Conservation (phyloP, 2,797 vertebrate species). For the Phrynocephalus vlangalii region DNA sequence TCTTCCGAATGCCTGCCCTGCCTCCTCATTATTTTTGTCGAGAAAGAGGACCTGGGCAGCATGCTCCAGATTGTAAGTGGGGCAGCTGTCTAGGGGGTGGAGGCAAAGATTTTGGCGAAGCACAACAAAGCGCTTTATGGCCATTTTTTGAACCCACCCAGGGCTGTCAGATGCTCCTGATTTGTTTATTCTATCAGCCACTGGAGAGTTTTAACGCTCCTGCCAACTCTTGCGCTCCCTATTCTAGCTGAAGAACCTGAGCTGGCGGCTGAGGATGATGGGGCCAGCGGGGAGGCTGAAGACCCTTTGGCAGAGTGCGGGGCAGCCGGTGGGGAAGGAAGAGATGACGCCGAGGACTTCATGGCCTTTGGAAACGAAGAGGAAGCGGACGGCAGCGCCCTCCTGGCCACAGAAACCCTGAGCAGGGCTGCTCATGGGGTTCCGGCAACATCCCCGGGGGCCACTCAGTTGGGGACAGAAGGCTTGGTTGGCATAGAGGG, state of each 20-base stretch:
- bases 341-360: not conserved
- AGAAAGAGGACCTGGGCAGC: too few species aligned
- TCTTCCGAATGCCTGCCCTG: too few species aligned
- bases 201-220: not conserved
- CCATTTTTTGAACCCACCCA: not conserved
- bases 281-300: not conserved
- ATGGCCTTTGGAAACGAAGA: slow-evolving; percentile 10
- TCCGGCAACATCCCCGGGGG: rapidly evolving
- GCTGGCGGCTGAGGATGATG: slow-evolving; percentile 23
- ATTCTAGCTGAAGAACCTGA: slow-evolving; percentile 40
- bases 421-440: not conserved
- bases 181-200: not conserved
- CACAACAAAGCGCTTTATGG: too few species aligned
- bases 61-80: too few species aligned
- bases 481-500: not conserved
- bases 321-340: not conserved
- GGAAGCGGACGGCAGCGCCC: not conserved
- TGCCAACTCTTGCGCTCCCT: not conserved
- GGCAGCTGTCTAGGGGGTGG: too few species aligned
- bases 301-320: slow-evolving; percentile 27
- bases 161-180: not conserved
- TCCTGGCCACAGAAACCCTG: not conserved
- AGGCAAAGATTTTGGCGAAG: too few species aligned
- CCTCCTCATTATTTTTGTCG: too few species aligned
- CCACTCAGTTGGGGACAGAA: not conserved